Evolutionary conservation across 1,140 invertebrate species (phyloP).

Genomic region (Drosophila virilis): DNA sequence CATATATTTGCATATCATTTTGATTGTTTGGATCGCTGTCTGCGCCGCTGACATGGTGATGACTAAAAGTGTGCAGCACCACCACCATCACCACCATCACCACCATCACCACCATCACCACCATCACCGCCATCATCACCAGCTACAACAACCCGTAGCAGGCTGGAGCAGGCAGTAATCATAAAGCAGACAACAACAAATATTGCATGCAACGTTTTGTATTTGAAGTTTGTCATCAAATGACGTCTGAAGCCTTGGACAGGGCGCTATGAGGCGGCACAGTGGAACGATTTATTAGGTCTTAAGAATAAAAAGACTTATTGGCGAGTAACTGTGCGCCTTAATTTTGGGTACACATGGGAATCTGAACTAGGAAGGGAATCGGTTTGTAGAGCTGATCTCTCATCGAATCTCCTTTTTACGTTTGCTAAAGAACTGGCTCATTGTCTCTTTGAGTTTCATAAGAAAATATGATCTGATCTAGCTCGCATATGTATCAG

Average conservation of each 20-base stretch:
- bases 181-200: constrained; percentile 59
- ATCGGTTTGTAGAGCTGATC: too few relatives aligned
- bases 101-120: constrained; percentile 29
- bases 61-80: constrained; percentile 73
- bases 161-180: constrained; percentile 55
- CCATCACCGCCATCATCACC: constrained; percentile 22
- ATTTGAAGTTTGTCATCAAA: constrained; percentile 81
- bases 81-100: constrained; percentile 34
- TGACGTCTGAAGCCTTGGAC: constrained; percentile 59
- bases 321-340: too few relatives aligned
- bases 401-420: too few relatives aligned
- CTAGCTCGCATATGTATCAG: too few relatives aligned
- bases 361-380: too few relatives aligned
- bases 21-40: constrained; percentile 75
- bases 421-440: too few relatives aligned
- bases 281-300: constrained; percentile 20
- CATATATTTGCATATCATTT: constrained; percentile 83
- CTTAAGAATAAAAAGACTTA: too few relatives aligned
- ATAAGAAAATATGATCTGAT: too few relatives aligned
- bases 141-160: constrained; percentile 19
- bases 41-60: constrained; percentile 69
- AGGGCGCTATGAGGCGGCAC: constrained; percentile 42
- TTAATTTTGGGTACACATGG: too few relatives aligned
- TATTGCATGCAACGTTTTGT: constrained; percentile 74
- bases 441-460: too few relatives aligned